Conservation (phyloP, 2,888 invertebrate species). For the Xestia c-nigrum region DNA sequence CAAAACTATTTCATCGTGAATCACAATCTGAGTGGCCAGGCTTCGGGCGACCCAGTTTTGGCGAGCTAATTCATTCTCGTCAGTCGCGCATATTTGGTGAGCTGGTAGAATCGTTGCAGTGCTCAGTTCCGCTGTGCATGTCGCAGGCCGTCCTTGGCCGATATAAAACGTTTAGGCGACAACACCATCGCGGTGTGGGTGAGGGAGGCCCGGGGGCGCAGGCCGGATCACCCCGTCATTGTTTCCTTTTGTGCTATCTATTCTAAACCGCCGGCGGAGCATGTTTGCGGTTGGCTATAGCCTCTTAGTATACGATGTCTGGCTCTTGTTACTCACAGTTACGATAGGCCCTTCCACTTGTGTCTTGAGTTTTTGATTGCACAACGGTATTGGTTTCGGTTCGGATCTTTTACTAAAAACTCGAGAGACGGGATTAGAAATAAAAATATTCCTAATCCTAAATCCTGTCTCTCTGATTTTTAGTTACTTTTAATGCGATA, state of each 20-base stretch:
- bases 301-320: conserved; percentile 46
- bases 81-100: conserved; percentile 64
- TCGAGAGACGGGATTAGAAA: neutral
- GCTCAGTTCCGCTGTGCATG: conserved; percentile 72
- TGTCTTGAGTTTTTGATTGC: conserved; percentile 34
- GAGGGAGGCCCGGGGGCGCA: conserved; percentile 68
- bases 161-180: conserved; percentile 85
- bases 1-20: conserved; percentile 49
- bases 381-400: conserved; percentile 34
- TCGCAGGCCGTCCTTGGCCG: conserved; percentile 83
- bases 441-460: neutral
- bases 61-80: conserved; percentile 72
- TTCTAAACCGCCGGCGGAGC: conserved; percentile 68
- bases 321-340: conserved; percentile 53
- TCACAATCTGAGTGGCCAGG: conserved; percentile 54
- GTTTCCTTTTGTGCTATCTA: conserved; percentile 80
- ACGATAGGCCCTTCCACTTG: conserved; percentile 48
- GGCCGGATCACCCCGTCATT: conserved; percentile 80
- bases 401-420: conserved; percentile 4
- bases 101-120: conserved; percentile 70
- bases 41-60: conserved; percentile 70
- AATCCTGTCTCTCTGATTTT: conserved; percentile 7
- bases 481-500: neutral
- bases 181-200: conserved; percentile 71
- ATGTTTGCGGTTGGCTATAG: conserved; percentile 69